Percentiles rank a stretch among this genome's conserved stretches.
Evolutionary conservation across 2,888 invertebrate genomes (phyloP).

Genomic region (Philaethria dido): DNA sequence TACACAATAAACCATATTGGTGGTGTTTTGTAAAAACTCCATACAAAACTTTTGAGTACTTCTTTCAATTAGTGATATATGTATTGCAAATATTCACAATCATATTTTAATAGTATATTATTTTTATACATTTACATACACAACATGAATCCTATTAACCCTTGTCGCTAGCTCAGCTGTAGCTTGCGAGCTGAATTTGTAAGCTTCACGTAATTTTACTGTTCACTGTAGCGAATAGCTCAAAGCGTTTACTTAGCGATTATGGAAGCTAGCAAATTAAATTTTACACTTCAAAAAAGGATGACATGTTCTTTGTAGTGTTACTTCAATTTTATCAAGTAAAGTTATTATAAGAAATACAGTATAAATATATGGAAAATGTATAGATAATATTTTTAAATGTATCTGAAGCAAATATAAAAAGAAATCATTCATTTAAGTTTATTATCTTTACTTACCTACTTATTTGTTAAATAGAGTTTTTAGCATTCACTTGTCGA

Average conservation of each 20-base stretch:
- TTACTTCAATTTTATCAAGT: constrained; percentile 7
- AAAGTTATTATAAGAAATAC: neutral
- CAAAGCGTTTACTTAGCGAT: constrained; percentile 37
- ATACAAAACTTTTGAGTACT: too few relatives aligned
- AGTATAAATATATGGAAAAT: neutral
- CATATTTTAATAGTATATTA: neutral
- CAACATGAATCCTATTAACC: constrained; percentile 53
- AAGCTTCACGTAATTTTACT: constrained; percentile 46
- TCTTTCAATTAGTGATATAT: too few relatives aligned
- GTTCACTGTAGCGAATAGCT: constrained; percentile 38
- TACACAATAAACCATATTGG: too few relatives aligned
- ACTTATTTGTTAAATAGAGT: too few relatives aligned
- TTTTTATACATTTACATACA: constrained; percentile 1
- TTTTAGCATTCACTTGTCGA: too few relatives aligned
- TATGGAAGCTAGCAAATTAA: constrained; percentile 34
- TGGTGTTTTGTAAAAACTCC: too few relatives aligned
- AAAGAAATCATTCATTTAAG: too few relatives aligned
- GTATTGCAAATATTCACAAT: too few relatives aligned
- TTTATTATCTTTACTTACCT: too few relatives aligned
- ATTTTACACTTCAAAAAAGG: constrained; percentile 25
- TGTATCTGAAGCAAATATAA: too few relatives aligned
- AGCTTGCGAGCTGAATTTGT: constrained; percentile 50
- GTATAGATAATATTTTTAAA: neutral
- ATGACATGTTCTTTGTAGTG: constrained; percentile 6
- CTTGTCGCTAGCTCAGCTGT: constrained; percentile 50